Conservation (phyloP, 2,113 vertebrate species). For the Nannospalax galili region DNA sequence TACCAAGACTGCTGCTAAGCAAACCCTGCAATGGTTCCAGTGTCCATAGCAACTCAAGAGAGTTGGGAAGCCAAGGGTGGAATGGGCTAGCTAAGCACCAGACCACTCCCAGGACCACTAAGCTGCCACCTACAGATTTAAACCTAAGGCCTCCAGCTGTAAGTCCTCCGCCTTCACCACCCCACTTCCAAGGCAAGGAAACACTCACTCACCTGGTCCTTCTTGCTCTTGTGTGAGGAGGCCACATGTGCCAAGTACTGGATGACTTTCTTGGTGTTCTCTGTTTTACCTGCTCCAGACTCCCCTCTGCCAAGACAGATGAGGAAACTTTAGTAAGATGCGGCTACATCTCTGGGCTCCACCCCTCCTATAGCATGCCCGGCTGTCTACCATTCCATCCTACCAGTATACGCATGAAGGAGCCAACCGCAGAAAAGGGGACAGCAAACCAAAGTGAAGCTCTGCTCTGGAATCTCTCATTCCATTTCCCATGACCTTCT, state of each 20-base stretch:
- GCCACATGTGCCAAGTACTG: conserved; percentile 98
- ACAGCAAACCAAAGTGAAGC: not conserved
- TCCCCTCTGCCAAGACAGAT: conserved; percentile 91
- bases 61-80: not conserved
- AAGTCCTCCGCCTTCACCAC: not conserved
- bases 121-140: not conserved
- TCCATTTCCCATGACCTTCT: conserved; percentile 4
- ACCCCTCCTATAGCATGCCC: not conserved
- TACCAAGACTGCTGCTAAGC: not conserved
- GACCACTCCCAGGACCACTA: not conserved
- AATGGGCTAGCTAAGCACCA: not conserved
- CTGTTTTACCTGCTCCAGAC: conserved; percentile 98
- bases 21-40: not conserved
- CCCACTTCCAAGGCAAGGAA: not conserved
- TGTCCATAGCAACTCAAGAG: not conserved
- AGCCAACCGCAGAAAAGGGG: not conserved
- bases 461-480: conserved; percentile 32
- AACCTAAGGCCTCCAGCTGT: not conserved
- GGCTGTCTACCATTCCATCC: not conserved
- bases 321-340: conserved; percentile 18
- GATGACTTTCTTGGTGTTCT: conserved; percentile 99
- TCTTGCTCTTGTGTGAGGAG: conserved; percentile 98
- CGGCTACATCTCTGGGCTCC: not conserved
- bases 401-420: not conserved
- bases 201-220: conserved; percentile 93